Evolutionary conservation across 2,797 vertebrate genomes (phyloP), one percentile per base, ranked within the genome.

Genomic region (Fratercula arctica): DNA sequence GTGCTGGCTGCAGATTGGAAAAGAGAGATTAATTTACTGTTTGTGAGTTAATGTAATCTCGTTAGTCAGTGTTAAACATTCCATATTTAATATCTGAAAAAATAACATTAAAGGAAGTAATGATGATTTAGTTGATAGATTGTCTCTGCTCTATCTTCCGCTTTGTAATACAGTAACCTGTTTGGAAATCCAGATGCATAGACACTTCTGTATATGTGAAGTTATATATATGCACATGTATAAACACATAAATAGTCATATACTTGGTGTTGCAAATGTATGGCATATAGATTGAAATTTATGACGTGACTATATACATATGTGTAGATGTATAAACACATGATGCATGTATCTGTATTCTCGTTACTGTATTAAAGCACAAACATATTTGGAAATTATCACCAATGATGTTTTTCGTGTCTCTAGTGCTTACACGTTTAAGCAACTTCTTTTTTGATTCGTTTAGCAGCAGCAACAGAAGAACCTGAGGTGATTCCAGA

Each of bases 401-500:
- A 6, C 41, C 43, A 35, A 14, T 23, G 10, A 45, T 53, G 7
- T 35, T 95, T 87, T 95, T 59, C 50, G 43, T 91, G 56, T 93
- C n/a, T 84, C 3, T 68, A 43, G 31, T 76, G 31, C 90, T 91
- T 96, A 91, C 69, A 59, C 29, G 4, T 96, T 96, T 96, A 79
- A 96, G 53, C 97, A 95, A 97, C 76, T 95, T 92, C 12, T 94
- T 95, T 94, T 94, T 91, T 75, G 4, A 94, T 98, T 97, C 50
- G 15, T 98, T 98, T 97, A 98, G 90, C 94, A 99, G 99, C 99
- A 96, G 99, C 99, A 90, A 99, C 99, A 66, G 99, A 99, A 97
- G 99, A 99, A 97, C 99, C 99, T 46, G 99, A 99, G 93, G 99
- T 99, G 95, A 99, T 99, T 94, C 99, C 99, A 0, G 99, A 99